phyloP scores from a whole-genome alignment of 2,797 vertebrate genomes.

The Champsocephalus gunnari region DNA sequence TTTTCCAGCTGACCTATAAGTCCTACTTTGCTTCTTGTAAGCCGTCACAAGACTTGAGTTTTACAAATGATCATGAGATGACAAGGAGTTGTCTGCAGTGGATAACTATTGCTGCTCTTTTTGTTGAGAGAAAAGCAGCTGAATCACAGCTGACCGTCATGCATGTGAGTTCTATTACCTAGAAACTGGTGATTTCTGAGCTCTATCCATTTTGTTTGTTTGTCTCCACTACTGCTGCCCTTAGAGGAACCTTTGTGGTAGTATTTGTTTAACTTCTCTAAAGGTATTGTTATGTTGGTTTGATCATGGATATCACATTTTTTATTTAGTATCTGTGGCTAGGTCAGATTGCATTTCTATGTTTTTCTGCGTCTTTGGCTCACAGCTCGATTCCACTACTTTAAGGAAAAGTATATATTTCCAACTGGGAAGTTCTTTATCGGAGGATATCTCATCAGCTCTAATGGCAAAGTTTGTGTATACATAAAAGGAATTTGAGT shows the following conservation, averaged over 20 bases:
- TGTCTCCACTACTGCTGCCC: neutral
- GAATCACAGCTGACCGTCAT: constrained; percentile 15
- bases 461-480: no score
- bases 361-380: neutral
- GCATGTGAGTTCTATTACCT: constrained; percentile 30
- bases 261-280: neutral
- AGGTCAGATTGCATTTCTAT: neutral
- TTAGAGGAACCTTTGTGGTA: neutral
- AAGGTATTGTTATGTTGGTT: neutral
- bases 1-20: neutral
- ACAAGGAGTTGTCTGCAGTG: constrained; percentile 2
- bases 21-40: constrained; percentile 7
- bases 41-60: constrained; percentile 36
- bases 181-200: neutral
- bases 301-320: neutral
- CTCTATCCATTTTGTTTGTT: neutral
- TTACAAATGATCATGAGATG: constrained; percentile 12
- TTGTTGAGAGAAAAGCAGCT: constrained; percentile 15
- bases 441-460: neutral
- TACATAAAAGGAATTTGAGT: no score
- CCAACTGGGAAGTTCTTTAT: neutral
- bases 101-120: neutral
- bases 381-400: neutral
- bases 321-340: neutral
- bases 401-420: neutral